These are phyloP conservation scores for Chlamydotis undulata DNA, from an alignment of 2,113 vertebrate species.

Conservation along the genomic window DNA sequence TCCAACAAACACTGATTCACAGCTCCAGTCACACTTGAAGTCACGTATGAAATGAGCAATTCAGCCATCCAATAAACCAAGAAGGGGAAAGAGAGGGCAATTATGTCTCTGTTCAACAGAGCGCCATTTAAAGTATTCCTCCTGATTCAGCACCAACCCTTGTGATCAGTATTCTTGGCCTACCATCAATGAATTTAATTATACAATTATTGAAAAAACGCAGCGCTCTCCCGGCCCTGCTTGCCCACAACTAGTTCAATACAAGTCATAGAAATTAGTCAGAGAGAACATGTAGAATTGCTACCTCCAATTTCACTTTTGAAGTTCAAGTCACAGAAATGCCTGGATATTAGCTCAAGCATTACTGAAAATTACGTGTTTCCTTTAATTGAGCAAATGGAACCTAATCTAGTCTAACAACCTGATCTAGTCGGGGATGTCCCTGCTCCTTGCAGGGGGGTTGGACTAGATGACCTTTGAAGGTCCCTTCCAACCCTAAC, in stretches of 20 bases:
- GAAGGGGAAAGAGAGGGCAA: slow-evolving; percentile 11
- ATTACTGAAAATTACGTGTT: neutral
- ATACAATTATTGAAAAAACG: neutral
- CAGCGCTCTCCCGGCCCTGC: neutral
- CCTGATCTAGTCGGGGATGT: too few species aligned
- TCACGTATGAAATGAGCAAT: slow-evolving; percentile 67
- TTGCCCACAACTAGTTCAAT: slow-evolving; percentile 26
- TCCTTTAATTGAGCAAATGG: neutral
- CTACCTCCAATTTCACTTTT: slow-evolving; percentile 6
- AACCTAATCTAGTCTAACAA: neutral
- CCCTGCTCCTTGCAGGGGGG: too few species aligned
- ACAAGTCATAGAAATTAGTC: slow-evolving; percentile 29
- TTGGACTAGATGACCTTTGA: too few species aligned
- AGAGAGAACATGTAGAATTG: neutral
- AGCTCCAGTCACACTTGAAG: slow-evolving; percentile 69
- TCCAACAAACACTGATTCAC: slow-evolving; percentile 80
- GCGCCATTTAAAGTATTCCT: slow-evolving; percentile 42
- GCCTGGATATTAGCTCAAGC: neutral
- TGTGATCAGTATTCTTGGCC: slow-evolving; percentile 54
- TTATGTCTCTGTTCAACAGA: slow-evolving; percentile 65
- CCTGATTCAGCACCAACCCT: slow-evolving; percentile 72
- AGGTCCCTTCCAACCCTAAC: too few species aligned
- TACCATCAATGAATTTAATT: slow-evolving; percentile 55
- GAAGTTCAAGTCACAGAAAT: slow-evolving; percentile 27
- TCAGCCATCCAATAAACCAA: slow-evolving; percentile 40